These are phyloP conservation scores for Ceraclea dissimilis DNA, from an alignment of 2,888 invertebrate genomes.

Conservation along the genomic window DNA sequence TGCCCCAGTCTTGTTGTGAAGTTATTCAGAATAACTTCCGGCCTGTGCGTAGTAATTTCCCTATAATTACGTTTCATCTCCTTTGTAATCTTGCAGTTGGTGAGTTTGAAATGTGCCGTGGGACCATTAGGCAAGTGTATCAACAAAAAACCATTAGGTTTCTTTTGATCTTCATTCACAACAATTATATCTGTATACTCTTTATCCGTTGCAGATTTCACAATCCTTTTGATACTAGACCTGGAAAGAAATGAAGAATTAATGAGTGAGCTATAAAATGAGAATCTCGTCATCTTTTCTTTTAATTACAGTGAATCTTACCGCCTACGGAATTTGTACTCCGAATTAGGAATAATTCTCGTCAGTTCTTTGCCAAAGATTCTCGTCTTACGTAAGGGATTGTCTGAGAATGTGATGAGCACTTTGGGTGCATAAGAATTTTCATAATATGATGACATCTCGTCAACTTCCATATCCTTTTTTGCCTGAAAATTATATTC, in stretches of 20 bases:
- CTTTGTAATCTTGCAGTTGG: slow-evolving; percentile 84
- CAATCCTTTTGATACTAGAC: slow-evolving; percentile 87
- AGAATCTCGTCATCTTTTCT: too few relatives aligned
- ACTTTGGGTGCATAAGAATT: slow-evolving; percentile 87
- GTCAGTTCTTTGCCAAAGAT: slow-evolving; percentile 89
- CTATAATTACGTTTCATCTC: slow-evolving; percentile 72
- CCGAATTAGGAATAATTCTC: slow-evolving; percentile 87
- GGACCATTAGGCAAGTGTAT: slow-evolving; percentile 95
- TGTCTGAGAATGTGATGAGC: slow-evolving; percentile 90
- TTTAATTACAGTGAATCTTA: slow-evolving; percentile 22
- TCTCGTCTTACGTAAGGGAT: slow-evolving; percentile 81
- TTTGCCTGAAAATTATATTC: slow-evolving; percentile 36
- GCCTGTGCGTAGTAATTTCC: slow-evolving; percentile 79
- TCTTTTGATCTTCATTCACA: slow-evolving; percentile 89
- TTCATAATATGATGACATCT: slow-evolving; percentile 80
- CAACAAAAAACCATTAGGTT: slow-evolving; percentile 87
- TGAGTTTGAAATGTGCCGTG: slow-evolving; percentile 91
- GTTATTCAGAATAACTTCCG: slow-evolving; percentile 93
- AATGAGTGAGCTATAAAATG: too few relatives aligned
- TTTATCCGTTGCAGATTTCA: slow-evolving; percentile 72
- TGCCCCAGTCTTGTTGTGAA: slow-evolving; percentile 91
- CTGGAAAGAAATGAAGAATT: slow-evolving; percentile 35
- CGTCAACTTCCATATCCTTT: slow-evolving; percentile 74
- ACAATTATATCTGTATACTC: slow-evolving; percentile 83
- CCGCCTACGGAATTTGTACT: slow-evolving; percentile 71